Evolutionary conservation across 2,797 vertebrate species (phyloP), one percentile per base, ranked within the genome.

Genomic region (Myotis vivesi): DNA sequence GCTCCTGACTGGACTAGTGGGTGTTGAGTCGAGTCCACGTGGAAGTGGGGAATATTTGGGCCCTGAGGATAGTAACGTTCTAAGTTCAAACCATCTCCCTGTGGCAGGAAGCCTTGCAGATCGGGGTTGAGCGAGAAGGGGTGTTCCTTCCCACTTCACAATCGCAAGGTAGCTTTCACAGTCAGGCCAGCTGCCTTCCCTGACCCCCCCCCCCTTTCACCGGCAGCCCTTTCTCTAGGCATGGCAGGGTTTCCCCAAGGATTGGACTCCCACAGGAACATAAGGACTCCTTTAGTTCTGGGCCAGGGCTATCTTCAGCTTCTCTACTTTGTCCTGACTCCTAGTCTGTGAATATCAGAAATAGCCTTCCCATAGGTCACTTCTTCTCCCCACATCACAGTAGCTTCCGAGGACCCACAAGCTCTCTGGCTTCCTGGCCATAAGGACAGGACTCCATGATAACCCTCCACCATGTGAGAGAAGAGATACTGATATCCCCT

Each of bases 71-170:
- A 57, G 30, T 84, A 46, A 82, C 53, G 89, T 53, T 93, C 89
- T 92, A 55, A 94, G 66, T 66, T 91, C 76, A 91, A 90, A 89
- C 73, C 69, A 87, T 87, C 33, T 66, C 82, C 49, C 72, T 94
- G 92, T 85, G 89, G 64, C 89, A 46, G 53, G 51, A 92, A 92
- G 57, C 91, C 92, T 95, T 79, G 73, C 81, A 87, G 57, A 83
- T 94, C 77, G 30, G 81, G 59, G 57, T 64, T 20, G 51, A 20
- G 28, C 30, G 20, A 36, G 30, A 20, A 28, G 46, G 62, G 22
- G 1, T 15, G 10, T 49, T 86, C 55, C 73, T 72, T n/a, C 22
- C 89, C 64, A 71, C 75, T 87, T 95, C 38, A 66, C 66, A 92
- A 71, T 66, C 83, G 83, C 76, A 62, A 97, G 55, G 49, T 36